These are phyloP conservation scores for Heliconius hermathena DNA, from an alignment of 1,140 invertebrate genomes.

Conservation along the genomic window DNA sequence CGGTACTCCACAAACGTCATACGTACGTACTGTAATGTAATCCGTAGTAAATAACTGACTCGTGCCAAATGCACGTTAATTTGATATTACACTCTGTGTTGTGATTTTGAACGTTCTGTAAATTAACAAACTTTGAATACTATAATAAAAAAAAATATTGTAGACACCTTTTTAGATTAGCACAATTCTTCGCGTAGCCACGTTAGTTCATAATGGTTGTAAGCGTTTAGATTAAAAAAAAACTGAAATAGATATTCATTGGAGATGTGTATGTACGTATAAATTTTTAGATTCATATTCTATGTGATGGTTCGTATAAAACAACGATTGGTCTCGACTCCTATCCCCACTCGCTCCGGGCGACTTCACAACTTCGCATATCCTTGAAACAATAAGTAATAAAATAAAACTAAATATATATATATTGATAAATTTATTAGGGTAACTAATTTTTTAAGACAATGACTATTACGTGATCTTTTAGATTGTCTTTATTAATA, in stretches of 20 bases:
- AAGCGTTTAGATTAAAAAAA: slow-evolving; percentile 76
- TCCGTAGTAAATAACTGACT: slow-evolving; percentile 61
- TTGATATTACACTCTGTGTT: slow-evolving; percentile 82
- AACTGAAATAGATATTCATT: slow-evolving; percentile 67
- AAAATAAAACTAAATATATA: slow-evolving; percentile 73
- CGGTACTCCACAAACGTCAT: slow-evolving; percentile 48
- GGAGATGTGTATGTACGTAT: slow-evolving; percentile 70
- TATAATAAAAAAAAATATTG: slow-evolving; percentile 57
- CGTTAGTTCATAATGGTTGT: slow-evolving; percentile 69
- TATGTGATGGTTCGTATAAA: slow-evolving; percentile 74
- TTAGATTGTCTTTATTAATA: slow-evolving; percentile 82
- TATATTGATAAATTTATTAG: slow-evolving; percentile 82
- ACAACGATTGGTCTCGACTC: slow-evolving; percentile 73
- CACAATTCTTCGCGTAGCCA: slow-evolving; percentile 80
- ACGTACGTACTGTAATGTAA: slow-evolving; percentile 72
- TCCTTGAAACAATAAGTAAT: slow-evolving; percentile 81
- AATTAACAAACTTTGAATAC: slow-evolving; percentile 77
- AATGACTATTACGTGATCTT: slow-evolving; percentile 81
- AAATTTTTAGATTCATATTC: slow-evolving; percentile 72
- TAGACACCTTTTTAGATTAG: slow-evolving; percentile 80
- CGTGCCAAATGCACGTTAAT: slow-evolving; percentile 77
- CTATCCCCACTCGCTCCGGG: slow-evolving; percentile 58
- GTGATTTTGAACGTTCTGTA: slow-evolving; percentile 81
- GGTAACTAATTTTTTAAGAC: slow-evolving; percentile 81
- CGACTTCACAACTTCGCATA: slow-evolving; percentile 80